Base-by-base conservation (phyloP, 2,113 vertebrate genomes). In the sheep (Ovis aries) region DNA sequence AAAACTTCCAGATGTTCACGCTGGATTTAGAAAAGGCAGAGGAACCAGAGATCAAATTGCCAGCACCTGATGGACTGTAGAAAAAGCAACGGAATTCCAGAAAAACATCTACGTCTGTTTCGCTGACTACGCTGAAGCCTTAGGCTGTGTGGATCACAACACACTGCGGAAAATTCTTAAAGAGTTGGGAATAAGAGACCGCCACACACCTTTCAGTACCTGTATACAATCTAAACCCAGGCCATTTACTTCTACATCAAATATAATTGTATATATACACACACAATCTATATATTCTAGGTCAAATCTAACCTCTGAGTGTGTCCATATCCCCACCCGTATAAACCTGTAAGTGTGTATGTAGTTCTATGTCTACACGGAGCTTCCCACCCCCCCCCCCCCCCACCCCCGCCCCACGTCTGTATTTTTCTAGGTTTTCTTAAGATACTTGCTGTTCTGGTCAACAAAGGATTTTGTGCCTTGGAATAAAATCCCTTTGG, bases 161-260 rank as follows among this genome's bases (percentile, higher is more conserved):
- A 40, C 21, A 40, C 36, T 40, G 9, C 13, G n/a, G 67, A 74
- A 40, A 74, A 40, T 40, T 74, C 67, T 40, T 74, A 2, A 12
- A 40, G 67, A 74, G 67, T 2, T 13, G 10, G 36, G 67, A 74
- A 6, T 3, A 25, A 5, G 10, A 40, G 67, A 6, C 21, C 36
- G 2, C n/a, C 3, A 0, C 21, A 40, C 19, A 13, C 19, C 67
- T 25, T 3, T 25, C 67, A 71, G 21, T 12, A 6, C n/a, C 1
- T 21, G 33, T 3, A 40, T 25, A 3, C 16, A 71, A 19, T 8
- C 23, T 50, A 27, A 7, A 36, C 31, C 55, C 14, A 48, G 6
- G 15, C 7, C 11, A 19, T 11, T 21, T 8, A 48, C 45, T 91
- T 9, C 40, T 7, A 13, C 36, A 23, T 23, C 71, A 17, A 3